Conservation (phyloP, 2,888 invertebrate genomes). For the Conchocele bisecta region DNA sequence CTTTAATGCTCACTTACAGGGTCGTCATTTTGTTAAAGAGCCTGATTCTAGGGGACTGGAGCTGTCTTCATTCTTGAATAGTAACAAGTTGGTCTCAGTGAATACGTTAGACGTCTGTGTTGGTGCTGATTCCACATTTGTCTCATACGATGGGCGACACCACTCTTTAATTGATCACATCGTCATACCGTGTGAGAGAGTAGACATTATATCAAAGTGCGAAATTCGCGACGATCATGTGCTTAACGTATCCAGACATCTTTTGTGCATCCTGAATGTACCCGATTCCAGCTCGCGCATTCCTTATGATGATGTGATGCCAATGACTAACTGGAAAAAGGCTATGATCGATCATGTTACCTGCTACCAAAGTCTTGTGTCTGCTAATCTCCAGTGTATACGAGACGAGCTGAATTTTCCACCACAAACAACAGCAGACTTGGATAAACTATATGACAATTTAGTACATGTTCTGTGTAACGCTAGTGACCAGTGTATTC, state of each 20-base stretch:
- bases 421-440: too few relatives aligned
- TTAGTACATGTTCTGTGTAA: too few relatives aligned
- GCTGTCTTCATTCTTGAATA: background rate
- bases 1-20: conserved; percentile 2
- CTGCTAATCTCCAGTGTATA: too few relatives aligned
- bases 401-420: too few relatives aligned
- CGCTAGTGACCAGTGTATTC: background rate
- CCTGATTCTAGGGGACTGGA: background rate
- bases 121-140: background rate
- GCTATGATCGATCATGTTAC: too few relatives aligned
- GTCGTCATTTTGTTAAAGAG: background rate
- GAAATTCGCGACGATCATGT: conserved; percentile 13
- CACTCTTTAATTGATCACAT: conserved; percentile 17
- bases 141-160: conserved; percentile 3
- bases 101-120: background rate
- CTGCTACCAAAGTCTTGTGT: too few relatives aligned
- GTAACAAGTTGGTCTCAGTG: background rate
- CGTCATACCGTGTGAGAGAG: background rate
- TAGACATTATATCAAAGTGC: conserved; percentile 9
- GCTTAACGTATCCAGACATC: conserved; percentile 17
- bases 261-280: background rate
- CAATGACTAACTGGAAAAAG: too few relatives aligned
- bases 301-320: too few relatives aligned
- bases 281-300: background rate
- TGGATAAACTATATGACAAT: too few relatives aligned